phyloP scores from a whole-genome alignment of 1,140 invertebrate species.

The Euwallacea similis region DNA sequence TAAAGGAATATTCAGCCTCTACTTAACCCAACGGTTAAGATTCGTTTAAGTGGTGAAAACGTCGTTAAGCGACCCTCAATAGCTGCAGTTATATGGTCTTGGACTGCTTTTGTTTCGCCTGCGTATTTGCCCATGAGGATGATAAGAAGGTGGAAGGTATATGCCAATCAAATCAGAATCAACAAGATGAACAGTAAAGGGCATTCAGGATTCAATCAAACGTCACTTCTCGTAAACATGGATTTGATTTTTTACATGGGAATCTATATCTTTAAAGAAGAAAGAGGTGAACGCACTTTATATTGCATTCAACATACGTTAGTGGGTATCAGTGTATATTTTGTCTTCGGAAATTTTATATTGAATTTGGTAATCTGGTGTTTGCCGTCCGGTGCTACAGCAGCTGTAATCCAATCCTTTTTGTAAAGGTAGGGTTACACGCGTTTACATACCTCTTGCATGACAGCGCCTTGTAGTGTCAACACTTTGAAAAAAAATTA shows the following conservation, averaged over 20 bases:
- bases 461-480: too few species aligned
- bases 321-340: constrained; percentile 31
- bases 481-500: too few species aligned
- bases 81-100: too few species aligned
- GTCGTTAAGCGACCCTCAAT: not conserved
- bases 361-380: constrained; percentile 33
- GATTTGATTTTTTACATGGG: too few species aligned
- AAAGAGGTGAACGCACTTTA: constrained; percentile 31
- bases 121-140: too few species aligned
- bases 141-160: too few species aligned
- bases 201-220: too few species aligned
- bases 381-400: constrained; percentile 20
- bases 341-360: constrained; percentile 38
- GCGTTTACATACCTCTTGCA: not conserved
- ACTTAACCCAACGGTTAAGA: constrained; percentile 4
- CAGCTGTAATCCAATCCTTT: constrained; percentile 29
- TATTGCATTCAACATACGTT: constrained; percentile 18
- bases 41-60: constrained; percentile 11
- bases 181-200: too few species aligned
- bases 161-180: too few species aligned
- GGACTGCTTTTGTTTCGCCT: too few species aligned
- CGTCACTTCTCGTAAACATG: too few species aligned
- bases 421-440: constrained; percentile 21
- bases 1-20: constrained; percentile 5
- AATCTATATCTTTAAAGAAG: too few species aligned